Evolutionary conservation across 2,797 vertebrate genomes (phyloP).

Genomic region (Etheostoma nigrum): DNA sequence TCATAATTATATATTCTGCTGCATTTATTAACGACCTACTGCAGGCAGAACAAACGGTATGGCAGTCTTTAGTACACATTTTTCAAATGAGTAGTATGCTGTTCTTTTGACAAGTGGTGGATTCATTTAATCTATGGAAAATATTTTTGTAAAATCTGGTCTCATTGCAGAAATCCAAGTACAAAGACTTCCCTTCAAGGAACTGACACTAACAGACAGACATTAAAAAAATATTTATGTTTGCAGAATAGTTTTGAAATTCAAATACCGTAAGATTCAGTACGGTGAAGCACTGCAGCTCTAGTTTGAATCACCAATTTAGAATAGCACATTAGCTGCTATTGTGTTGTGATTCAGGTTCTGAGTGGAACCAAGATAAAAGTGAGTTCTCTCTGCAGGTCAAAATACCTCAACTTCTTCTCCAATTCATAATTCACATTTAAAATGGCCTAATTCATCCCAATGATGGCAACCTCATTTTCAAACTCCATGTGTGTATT

Average conservation of each 20-base stretch:
- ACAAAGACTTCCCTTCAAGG: background rate
- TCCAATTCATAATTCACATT: conserved; percentile 20
- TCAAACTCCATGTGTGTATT: conserved; percentile 13
- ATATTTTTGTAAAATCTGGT: too few relatives aligned
- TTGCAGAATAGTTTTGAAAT: too few relatives aligned
- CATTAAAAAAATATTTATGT: too few relatives aligned
- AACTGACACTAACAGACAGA: background rate
- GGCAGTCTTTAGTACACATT: background rate
- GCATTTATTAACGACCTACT: background rate
- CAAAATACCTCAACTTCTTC: conserved; percentile 27
- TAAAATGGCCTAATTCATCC: conserved; percentile 45
- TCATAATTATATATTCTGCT: conserved; percentile 18
- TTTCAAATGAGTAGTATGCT: background rate
- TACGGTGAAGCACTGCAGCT: too few relatives aligned
- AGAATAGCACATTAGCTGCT: too few relatives aligned
- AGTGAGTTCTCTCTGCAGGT: conserved; percentile 26
- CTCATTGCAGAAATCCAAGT: background rate
- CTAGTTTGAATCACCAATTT: too few relatives aligned
- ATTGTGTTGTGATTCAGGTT: background rate
- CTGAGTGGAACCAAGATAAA: background rate
- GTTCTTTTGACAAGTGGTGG: background rate
- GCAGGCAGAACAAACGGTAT: background rate
- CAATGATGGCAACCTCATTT: conserved; percentile 32
- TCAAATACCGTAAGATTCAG: background rate
- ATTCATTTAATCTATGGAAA: background rate